Conservation (phyloP, 2,888 invertebrate species). For the Digitonthophagus gazella region DNA sequence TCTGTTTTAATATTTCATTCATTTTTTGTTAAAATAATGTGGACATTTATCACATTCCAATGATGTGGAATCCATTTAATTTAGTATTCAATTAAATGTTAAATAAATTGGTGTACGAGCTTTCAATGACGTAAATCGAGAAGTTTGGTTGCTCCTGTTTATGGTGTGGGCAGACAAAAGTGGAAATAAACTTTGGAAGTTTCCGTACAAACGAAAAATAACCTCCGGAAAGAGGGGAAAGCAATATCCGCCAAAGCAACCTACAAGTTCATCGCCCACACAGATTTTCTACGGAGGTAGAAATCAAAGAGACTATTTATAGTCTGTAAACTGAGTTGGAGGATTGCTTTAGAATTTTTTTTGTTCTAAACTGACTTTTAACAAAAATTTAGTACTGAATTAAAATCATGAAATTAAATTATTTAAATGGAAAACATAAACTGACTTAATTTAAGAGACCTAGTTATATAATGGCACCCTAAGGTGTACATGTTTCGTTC, state of each 20-base stretch:
- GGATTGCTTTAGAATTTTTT: no score
- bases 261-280: not conserved
- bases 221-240: not conserved
- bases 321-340: not conserved
- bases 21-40: not conserved
- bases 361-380: no score
- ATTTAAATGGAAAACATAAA: no score
- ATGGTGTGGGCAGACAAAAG: no score
- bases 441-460: not conserved
- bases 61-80: no score
- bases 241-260: not conserved
- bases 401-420: no score
- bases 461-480: not conserved
- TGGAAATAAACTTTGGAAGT: no score
- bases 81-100: no score
- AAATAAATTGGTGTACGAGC: no score
- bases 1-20: not conserved
- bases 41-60: no score
- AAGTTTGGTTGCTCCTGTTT: not conserved
- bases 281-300: not conserved
- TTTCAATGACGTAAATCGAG: no score
- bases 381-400: no score
- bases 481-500: not conserved
- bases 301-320: not conserved
- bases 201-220: not conserved